phyloP scores from a whole-genome alignment of 2,888 invertebrate species.

The Thereva nobilitata region DNA sequence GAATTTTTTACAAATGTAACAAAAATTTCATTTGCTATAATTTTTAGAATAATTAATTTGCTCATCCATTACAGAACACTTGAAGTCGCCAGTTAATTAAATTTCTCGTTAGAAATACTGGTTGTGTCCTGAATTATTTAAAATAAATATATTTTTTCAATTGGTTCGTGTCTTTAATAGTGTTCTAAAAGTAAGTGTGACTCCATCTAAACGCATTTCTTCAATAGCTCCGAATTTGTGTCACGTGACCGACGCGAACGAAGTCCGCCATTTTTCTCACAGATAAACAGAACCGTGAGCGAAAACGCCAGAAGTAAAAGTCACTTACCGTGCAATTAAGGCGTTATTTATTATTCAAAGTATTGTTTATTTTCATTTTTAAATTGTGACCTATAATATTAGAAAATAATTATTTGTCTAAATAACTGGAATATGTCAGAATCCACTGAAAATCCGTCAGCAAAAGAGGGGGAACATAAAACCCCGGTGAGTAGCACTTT shows the following conservation, averaged over 20 bases:
- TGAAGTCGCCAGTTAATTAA: no score
- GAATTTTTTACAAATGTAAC: no score
- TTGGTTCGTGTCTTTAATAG: no score
- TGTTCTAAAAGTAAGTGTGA: no score
- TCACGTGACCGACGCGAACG: slow-evolving; percentile 36
- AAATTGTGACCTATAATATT: neutral
- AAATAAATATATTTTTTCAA: no score
- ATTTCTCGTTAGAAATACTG: no score
- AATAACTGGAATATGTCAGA: slow-evolving; percentile 27
- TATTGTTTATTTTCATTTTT: slow-evolving; percentile 12
- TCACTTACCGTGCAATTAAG: slow-evolving; percentile 22
- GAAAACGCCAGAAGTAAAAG: slow-evolving; percentile 17
- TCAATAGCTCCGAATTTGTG: neutral
- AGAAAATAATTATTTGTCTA: neutral
- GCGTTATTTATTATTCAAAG: slow-evolving; percentile 26
- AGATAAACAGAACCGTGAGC: slow-evolving; percentile 32
- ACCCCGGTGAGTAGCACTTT: slow-evolving; percentile 32
- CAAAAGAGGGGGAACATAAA: slow-evolving; percentile 36
- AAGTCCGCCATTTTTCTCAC: slow-evolving; percentile 33
- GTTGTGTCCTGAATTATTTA: no score
- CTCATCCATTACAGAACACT: no score
- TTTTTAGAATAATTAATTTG: no score
- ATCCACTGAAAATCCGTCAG: slow-evolving; percentile 32
- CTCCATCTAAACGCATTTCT: neutral
- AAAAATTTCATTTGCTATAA: no score